Evolutionary conservation across 2,113 vertebrate species (phyloP).

Genomic region (Periophthalmodon schlosseri): DNA sequence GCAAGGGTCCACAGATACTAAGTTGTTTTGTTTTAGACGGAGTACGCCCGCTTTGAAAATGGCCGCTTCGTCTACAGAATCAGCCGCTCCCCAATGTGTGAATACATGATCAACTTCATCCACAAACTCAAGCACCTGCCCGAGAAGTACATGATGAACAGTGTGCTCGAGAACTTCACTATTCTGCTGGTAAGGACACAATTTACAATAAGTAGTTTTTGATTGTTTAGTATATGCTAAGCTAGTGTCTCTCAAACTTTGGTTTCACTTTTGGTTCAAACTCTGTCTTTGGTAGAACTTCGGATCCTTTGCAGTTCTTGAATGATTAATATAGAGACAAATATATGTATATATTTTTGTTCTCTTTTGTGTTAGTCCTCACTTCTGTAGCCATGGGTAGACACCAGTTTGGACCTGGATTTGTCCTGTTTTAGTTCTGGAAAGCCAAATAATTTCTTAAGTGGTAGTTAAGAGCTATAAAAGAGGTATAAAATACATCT

Average conservation of each 20-base stretch:
- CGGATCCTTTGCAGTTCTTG: neutral
- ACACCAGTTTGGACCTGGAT: neutral
- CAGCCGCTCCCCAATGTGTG: constrained; percentile 98
- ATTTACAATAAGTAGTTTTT: neutral
- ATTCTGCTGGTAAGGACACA: constrained; percentile 89
- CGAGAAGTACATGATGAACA: constrained; percentile 99
- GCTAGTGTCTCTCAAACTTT: no score
- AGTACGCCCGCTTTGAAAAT: constrained; percentile 96
- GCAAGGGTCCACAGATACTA: neutral
- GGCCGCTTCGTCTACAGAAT: constrained; percentile 96
- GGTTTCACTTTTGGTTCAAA: no score
- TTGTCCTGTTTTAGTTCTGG: no score
- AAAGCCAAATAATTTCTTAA: no score
- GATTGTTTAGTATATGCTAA: no score
- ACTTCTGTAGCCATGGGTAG: no score
- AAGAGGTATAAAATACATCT: no score
- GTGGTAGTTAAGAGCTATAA: no score
- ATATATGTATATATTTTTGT: no score
- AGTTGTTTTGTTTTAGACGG: constrained; percentile 78
- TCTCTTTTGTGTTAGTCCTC: no score
- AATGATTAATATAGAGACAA: no score
- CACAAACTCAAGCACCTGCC: constrained; percentile 99
- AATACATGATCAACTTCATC: constrained; percentile 99
- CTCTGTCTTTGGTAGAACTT: no score
- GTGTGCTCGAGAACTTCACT: constrained; percentile 98